phyloP scores from a whole-genome alignment of 2,888 invertebrate genomes.

The Campoletis raptor region DNA sequence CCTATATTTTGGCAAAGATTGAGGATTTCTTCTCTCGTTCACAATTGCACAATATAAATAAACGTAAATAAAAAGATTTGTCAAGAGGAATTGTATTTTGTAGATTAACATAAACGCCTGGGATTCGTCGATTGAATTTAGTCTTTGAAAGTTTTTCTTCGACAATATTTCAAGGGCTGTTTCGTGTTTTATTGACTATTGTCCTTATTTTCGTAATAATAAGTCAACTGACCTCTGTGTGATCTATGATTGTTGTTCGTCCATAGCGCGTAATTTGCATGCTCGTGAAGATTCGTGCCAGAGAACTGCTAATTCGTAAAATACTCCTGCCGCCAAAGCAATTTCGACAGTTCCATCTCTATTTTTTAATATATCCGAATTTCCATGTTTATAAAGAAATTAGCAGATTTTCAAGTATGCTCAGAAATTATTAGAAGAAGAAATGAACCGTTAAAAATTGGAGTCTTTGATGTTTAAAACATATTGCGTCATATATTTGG shows the following conservation, averaged over 20 bases:
- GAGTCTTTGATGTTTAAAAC: background rate
- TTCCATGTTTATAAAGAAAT: slow-evolving; percentile 25
- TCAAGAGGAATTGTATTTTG: background rate
- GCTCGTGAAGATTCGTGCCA: slow-evolving; percentile 23
- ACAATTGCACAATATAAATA: background rate
- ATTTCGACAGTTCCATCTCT: background rate
- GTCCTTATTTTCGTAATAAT: slow-evolving; percentile 7
- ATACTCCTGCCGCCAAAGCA: slow-evolving; percentile 1
- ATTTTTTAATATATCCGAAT: slow-evolving; percentile 19
- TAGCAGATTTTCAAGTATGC: slow-evolving; percentile 20
- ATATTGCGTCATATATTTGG: background rate
- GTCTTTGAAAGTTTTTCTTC: background rate
- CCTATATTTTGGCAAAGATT: background rate
- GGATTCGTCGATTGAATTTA: background rate
- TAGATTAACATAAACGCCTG: background rate
- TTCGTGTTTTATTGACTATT: background rate
- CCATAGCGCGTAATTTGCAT: slow-evolving; percentile 38
- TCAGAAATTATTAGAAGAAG: background rate
- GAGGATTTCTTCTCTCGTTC: background rate
- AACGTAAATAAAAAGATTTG: background rate
- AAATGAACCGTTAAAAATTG: background rate
- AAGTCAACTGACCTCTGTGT: slow-evolving; percentile 29
- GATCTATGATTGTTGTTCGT: slow-evolving; percentile 14
- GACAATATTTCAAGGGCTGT: background rate
- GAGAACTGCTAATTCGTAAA: slow-evolving; percentile 51